These are phyloP conservation scores for Heliothis subflexa DNA, from an alignment of 1,140 invertebrate genomes.

Conservation along the genomic window DNA sequence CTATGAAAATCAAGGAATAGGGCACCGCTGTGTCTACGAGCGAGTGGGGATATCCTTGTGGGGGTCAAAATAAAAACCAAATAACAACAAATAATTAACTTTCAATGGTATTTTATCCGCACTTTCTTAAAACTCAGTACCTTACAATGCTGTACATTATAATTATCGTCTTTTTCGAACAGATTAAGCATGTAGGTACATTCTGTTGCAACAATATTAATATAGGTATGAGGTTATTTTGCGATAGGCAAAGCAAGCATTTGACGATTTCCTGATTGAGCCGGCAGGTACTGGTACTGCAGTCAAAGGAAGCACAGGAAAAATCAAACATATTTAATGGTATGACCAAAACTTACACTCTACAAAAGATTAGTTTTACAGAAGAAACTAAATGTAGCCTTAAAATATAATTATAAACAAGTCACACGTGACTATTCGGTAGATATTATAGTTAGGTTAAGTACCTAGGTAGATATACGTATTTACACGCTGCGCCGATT, in stretches of 20 bases:
- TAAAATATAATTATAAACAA: background rate
- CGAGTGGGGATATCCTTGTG: too few relatives aligned
- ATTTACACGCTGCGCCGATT: background rate
- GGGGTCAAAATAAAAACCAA: too few relatives aligned
- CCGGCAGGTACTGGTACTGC: background rate
- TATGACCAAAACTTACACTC: background rate
- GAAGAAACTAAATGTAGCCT: slow-evolving; percentile 31
- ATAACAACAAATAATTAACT: background rate
- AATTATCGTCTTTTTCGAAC: background rate
- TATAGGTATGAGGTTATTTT: too few relatives aligned
- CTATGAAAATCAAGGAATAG: too few relatives aligned
- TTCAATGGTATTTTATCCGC: background rate
- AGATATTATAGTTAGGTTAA: background rate
- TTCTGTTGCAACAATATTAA: too few relatives aligned
- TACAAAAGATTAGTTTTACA: slow-evolving; percentile 32
- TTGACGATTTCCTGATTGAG: background rate
- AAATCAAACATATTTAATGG: background rate
- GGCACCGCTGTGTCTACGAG: too few relatives aligned
- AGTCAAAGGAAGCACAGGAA: background rate
- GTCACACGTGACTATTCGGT: background rate
- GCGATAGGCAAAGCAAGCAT: too few relatives aligned
- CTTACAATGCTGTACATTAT: background rate
- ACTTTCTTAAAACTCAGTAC: background rate
- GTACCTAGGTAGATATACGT: background rate
- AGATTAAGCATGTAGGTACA: too few relatives aligned